Evolutionary conservation across 2,888 invertebrate species (phyloP), one percentile per base, ranked within the genome.

Genomic region (Onchidella celtica): DNA sequence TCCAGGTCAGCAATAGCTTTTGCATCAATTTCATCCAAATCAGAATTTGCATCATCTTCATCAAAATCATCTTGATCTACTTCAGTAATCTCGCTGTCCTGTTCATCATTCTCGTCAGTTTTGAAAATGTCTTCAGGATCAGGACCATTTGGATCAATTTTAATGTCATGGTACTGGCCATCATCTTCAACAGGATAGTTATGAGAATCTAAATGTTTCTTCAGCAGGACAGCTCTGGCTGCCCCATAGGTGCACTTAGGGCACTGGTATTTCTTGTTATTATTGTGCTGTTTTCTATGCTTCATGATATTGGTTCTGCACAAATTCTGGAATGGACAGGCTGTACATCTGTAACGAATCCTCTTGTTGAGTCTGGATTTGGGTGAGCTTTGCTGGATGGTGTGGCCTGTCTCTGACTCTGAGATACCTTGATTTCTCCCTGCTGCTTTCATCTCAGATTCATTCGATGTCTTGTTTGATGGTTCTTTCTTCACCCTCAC

Each of bases 131-230:
- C 72, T 32, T 59, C 40, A n/a, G n/a, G n/a, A 17, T 55, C 32
- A 40, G 74, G 34, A 11, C 75, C 69, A 57, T 75, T 66, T 1
- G 80, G 81, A 40, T 81, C 75, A 47, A n/a, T 83, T 32, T 87
- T 81, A 27, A 89, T 79, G 73, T 89, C 88, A 68, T 88, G 86
- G 68, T 84, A 85, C 63, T 82, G 81, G n/a, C 85, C 85, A 21
- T 81, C 84, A 27, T 86, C 82, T 17, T 81, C 63, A 4, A 79
- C 27, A 11, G 75, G 74, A 9, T 55, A 17, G 47, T 83, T 77
- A 73, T 90, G 91, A 47, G 87, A 89, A 29, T 86, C 85, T 40
- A 89, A 82, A 76, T 91, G 91, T 69, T 89, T 88, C 66, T 87
- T 86, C 34, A 89, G 83, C 21, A 89, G 83, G 32, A 82, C 86